phyloP scores from a whole-genome alignment of 2,797 vertebrate species.

The Chelonia mydas region DNA sequence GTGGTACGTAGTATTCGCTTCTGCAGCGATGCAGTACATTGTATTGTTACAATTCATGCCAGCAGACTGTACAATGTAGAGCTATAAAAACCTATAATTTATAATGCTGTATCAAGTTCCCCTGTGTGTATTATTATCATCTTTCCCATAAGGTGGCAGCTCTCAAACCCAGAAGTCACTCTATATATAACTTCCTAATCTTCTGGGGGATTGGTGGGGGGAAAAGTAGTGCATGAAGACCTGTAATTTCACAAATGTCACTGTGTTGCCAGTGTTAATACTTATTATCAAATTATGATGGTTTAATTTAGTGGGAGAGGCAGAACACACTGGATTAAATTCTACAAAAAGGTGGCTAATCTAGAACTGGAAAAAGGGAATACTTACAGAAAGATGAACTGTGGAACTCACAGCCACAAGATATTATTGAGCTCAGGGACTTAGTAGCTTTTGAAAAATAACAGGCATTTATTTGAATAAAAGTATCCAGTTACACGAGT shows the following conservation, averaged over 20 bases:
- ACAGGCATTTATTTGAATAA: accelerated
- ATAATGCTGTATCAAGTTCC: not conserved
- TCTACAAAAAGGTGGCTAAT: not conserved
- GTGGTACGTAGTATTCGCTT: slow-evolving; percentile 25
- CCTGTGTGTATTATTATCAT: not conserved
- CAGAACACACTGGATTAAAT: not conserved
- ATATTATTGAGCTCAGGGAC: not conserved
- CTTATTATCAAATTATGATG: not conserved
- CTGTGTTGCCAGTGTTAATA: accelerated
- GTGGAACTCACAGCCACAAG: accelerated
- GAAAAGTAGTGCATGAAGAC: not conserved
- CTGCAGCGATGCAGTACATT: not conserved
- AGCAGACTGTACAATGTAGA: slow-evolving; percentile 40
- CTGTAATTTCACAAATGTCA: not conserved
- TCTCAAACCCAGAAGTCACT: not conserved
- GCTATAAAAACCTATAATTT: slow-evolving; percentile 28
- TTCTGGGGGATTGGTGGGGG: not conserved
- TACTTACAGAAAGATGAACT: not conserved
- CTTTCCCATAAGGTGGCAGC: not conserved
- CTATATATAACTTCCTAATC: not conserved
- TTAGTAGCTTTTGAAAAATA: not conserved
- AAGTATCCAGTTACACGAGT: accelerated
- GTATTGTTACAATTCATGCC: slow-evolving; percentile 1
- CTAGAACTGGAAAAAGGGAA: not conserved
- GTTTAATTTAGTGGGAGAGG: not conserved